Percentiles rank a stretch among this genome's conserved stretches.
Evolutionary conservation across 2,888 invertebrate species (phyloP).

Genomic region (Troglohyphantes excavatus): DNA sequence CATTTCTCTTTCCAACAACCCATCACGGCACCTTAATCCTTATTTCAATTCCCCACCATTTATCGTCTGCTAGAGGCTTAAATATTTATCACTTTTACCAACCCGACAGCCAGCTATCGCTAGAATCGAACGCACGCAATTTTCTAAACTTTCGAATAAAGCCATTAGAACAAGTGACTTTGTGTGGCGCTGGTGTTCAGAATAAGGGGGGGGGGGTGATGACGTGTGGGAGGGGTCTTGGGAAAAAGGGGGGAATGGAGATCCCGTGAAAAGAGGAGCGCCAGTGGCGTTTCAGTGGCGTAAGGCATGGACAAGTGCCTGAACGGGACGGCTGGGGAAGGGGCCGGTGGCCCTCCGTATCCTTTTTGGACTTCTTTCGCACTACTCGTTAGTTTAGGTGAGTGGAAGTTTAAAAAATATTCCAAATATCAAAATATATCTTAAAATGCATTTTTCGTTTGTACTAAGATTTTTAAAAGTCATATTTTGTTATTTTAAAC

Average conservation of each 20-base stretch:
- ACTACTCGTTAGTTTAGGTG: conserved; percentile 55
- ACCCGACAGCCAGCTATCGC: no score
- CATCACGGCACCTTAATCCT: no score
- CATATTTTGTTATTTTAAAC: no score
- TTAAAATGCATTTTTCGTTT: not conserved
- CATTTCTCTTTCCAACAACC: no score
- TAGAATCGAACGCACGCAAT: no score
- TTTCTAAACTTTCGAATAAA: not conserved
- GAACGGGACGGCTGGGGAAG: conserved; percentile 49
- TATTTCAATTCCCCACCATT: no score
- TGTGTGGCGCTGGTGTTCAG: conserved; percentile 25
- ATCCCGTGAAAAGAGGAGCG: not conserved
- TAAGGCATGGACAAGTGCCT: conserved; percentile 70
- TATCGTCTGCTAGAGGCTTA: no score
- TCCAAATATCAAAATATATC: not conserved
- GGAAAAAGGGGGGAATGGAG: not conserved
- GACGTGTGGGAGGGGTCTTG: not conserved
- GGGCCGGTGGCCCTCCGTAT: conserved; percentile 54
- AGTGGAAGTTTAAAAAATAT: no score
- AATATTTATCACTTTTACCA: no score
- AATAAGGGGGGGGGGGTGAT: not conserved
- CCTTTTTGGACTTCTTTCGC: conserved; percentile 62
- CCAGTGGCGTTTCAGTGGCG: conserved; percentile 3
- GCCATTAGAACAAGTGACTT: conserved; percentile 12
- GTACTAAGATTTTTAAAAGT: no score